Percentiles rank a stretch among this genome's conserved stretches.
Evolutionary conservation across 2,888 invertebrate genomes (phyloP).

Genomic region (Ornithoptera alexandrae): DNA sequence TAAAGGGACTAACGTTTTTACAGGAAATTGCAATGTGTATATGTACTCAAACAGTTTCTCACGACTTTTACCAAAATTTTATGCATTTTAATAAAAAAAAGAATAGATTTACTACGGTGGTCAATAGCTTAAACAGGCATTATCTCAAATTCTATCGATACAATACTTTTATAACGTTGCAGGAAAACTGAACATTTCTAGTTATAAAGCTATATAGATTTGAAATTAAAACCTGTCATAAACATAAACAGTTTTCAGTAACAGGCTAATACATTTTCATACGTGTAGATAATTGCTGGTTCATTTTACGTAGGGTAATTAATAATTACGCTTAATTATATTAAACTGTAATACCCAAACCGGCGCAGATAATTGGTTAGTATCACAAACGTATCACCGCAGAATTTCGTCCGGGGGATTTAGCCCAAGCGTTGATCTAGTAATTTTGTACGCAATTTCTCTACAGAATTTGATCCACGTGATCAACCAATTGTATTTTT

Average conservation of each 20-base stretch:
- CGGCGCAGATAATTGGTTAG: constrained; percentile 25
- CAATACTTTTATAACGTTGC: neutral
- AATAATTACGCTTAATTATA: constrained; percentile 30
- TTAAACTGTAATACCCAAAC: constrained; percentile 28
- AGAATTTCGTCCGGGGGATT: constrained; percentile 25
- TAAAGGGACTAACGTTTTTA: no score
- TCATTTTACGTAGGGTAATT: constrained; percentile 29
- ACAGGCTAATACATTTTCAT: constrained; percentile 17
- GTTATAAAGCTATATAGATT: neutral
- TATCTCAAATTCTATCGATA: neutral
- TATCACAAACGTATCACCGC: constrained; percentile 25
- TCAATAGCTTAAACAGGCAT: neutral
- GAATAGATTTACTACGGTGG: neutral
- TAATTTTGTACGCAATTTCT: constrained; percentile 9
- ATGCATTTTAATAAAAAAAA: no score
- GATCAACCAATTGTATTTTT: neutral
- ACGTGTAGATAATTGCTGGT: constrained; percentile 18
- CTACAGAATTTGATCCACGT: neutral
- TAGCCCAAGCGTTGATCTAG: constrained; percentile 14
- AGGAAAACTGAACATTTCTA: neutral
- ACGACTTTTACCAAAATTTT: no score
- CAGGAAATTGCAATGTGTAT: no score
- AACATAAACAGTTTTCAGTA: neutral
- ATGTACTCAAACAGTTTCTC: no score
- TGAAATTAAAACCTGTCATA: constrained; percentile 1